A percentile compares a stretch with the other conserved stretches of the same genome.
These are phyloP conservation scores for Spermophilus dauricus DNA, from an alignment of 2,113 vertebrate species.

Conservation along the genomic window DNA sequence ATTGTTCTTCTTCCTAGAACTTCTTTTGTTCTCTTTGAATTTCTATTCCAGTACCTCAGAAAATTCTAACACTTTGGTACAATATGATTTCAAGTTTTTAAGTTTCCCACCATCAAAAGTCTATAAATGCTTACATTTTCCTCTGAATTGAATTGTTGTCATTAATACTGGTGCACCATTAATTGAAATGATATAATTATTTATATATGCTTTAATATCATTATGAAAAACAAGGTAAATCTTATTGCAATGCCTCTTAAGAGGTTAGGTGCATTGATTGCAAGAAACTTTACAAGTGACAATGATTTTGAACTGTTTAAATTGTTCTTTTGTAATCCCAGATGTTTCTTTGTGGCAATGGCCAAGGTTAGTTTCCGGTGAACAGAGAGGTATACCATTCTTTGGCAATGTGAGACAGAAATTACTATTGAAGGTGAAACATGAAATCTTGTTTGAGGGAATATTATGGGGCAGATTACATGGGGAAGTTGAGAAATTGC, in stretches of 20 bases:
- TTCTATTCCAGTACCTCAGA: background rate
- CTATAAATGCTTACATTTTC: background rate
- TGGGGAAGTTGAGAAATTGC: background rate
- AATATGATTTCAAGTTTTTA: background rate
- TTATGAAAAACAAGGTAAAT: slow-evolving; percentile 18
- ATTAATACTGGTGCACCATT: background rate
- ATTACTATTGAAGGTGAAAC: background rate
- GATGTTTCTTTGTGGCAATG: background rate
- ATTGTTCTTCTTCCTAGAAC: background rate
- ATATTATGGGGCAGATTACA: background rate
- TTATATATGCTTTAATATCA: background rate
- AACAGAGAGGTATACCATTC: background rate
- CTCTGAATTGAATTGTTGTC: background rate
- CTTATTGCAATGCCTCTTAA: background rate
- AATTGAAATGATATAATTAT: background rate
- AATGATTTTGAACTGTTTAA: background rate
- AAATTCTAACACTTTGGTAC: background rate
- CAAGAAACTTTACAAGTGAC: background rate
- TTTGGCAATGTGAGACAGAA: background rate
- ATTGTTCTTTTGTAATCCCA: background rate
- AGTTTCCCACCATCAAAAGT: background rate
- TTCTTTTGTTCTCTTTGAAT: slow-evolving; percentile 18
- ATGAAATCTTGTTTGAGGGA: background rate
- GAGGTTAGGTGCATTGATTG: background rate
- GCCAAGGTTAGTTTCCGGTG: background rate